Evolutionary conservation across 2,797 vertebrate species (phyloP).

Genomic region (Falco naumanni): DNA sequence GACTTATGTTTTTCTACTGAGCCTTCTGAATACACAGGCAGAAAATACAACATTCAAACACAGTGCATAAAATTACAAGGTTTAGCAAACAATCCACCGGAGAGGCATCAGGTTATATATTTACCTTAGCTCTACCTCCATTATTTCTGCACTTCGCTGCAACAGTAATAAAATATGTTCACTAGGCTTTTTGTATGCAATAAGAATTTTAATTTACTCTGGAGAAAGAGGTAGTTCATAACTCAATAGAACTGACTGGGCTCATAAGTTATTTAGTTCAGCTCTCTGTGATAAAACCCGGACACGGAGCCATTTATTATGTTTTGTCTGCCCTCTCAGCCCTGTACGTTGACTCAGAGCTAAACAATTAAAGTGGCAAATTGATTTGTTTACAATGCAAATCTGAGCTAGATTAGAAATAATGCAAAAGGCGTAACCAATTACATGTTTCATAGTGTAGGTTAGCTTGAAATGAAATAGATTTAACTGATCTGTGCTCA

Average conservation of each 20-base stretch:
- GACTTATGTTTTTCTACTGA: background rate
- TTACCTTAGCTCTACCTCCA: constrained; percentile 52
- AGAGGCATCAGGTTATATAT: constrained; percentile 28
- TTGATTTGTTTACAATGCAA: constrained; percentile 53
- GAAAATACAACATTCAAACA: constrained; percentile 46
- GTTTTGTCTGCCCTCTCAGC: constrained; percentile 39
- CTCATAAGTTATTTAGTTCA: constrained; percentile 62
- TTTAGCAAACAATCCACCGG: constrained; percentile 61
- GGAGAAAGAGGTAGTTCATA: constrained; percentile 53
- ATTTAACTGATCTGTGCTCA: background rate
- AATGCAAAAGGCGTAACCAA: constrained; percentile 42
- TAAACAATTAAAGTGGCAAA: constrained; percentile 54
- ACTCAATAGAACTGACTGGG: constrained; percentile 47
- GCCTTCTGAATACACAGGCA: constrained; percentile 1
- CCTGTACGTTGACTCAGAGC: constrained; percentile 12
- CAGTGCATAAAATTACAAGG: constrained; percentile 31
- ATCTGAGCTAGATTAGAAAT: constrained; percentile 34
- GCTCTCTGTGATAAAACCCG: constrained; percentile 56
- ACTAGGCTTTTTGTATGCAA: constrained; percentile 45
- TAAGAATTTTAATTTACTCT: constrained; percentile 68
- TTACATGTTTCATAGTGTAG: constrained; percentile 5
- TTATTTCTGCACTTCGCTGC: constrained; percentile 55
- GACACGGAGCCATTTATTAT: constrained; percentile 23
- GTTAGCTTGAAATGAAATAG: constrained; percentile 1
- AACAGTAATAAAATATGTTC: constrained; percentile 58